Percentiles rank a stretch among this genome's conserved stretches.
These are phyloP conservation scores for Pterophyllum scalare DNA, from an alignment of 2,113 vertebrate genomes.

Conservation along the genomic window DNA sequence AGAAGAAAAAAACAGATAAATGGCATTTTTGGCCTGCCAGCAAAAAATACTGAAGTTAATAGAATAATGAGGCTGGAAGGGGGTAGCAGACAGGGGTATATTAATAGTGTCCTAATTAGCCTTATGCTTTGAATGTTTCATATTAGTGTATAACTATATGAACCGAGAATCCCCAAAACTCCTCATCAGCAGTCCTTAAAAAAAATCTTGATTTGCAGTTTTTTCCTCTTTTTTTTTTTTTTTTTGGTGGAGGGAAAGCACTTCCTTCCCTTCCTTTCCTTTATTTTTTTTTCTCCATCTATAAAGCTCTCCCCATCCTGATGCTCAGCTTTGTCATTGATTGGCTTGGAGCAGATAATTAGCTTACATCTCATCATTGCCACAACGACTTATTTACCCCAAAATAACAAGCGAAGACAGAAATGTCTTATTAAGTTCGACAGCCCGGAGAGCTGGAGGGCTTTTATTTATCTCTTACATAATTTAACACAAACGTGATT, in stretches of 20 bases:
- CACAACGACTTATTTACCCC: slow-evolving; percentile 38
- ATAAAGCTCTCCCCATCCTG: not conserved
- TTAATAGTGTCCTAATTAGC: slow-evolving; percentile 69
- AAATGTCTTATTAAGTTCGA: slow-evolving; percentile 30
- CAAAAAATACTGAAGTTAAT: slow-evolving; percentile 52
- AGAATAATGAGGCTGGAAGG: slow-evolving; percentile 55
- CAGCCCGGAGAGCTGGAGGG: slow-evolving; percentile 11
- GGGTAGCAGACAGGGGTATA: slow-evolving; percentile 35
- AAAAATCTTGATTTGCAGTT: slow-evolving; percentile 31
- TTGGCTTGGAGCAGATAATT: slow-evolving; percentile 51
- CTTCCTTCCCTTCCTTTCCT: not conserved
- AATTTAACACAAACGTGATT: slow-evolving; percentile 6
- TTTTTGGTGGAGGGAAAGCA: not conserved
- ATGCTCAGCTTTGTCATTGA: slow-evolving; percentile 46
- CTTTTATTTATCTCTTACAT: slow-evolving; percentile 3
- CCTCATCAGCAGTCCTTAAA: slow-evolving; percentile 43
- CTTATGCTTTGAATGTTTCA: slow-evolving; percentile 56
- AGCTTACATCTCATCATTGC: slow-evolving; percentile 55
- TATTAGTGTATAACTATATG: slow-evolving; percentile 43
- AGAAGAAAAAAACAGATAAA: slow-evolving; percentile 36
- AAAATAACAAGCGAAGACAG: slow-evolving; percentile 40
- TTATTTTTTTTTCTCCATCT: not conserved
- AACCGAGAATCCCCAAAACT: slow-evolving; percentile 37
- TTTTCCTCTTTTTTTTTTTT: not conserved
- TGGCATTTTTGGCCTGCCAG: slow-evolving; percentile 43